phyloP scores from a whole-genome alignment of 2,888 invertebrate species.

The Zelleria hepariella region DNA sequence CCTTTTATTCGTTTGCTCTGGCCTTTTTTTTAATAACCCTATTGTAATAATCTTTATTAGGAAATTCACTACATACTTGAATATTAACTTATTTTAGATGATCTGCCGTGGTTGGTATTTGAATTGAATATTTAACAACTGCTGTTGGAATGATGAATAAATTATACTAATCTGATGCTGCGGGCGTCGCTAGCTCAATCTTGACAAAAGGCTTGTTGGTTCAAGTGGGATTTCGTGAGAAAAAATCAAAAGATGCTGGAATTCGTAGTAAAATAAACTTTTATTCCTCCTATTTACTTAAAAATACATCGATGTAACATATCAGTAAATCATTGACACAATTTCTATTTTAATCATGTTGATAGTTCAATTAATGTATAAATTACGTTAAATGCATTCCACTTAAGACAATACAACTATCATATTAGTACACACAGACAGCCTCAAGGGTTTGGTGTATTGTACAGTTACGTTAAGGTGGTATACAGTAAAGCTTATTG shows the following conservation, averaged over 20 bases:
- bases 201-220: neutral
- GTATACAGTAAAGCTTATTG: conserved; percentile 1
- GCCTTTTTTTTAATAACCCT: too few species aligned
- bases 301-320: conserved; percentile 61
- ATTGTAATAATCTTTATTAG: too few species aligned
- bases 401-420: neutral
- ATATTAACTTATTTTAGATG: too few species aligned
- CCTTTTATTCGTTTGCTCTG: too few species aligned
- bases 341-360: conserved; percentile 19
- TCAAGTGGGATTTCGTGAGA: neutral
- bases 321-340: conserved; percentile 50
- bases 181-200: too few species aligned
- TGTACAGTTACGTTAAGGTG: conserved; percentile 1
- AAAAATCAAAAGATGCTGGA: conserved; percentile 18
- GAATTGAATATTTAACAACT: too few species aligned
- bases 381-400: conserved; percentile 6
- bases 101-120: too few species aligned
- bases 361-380: neutral
- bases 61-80: too few species aligned
- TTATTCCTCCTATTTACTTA: conserved; percentile 49
- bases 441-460: neutral
- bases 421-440: neutral
- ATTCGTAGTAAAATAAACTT: conserved; percentile 52
- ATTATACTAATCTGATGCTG: too few species aligned
- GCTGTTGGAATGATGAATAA: too few species aligned